Base-by-base conservation (phyloP, 92 coral and sea anemone genomes). In the Actinostola sp. region DNA sequence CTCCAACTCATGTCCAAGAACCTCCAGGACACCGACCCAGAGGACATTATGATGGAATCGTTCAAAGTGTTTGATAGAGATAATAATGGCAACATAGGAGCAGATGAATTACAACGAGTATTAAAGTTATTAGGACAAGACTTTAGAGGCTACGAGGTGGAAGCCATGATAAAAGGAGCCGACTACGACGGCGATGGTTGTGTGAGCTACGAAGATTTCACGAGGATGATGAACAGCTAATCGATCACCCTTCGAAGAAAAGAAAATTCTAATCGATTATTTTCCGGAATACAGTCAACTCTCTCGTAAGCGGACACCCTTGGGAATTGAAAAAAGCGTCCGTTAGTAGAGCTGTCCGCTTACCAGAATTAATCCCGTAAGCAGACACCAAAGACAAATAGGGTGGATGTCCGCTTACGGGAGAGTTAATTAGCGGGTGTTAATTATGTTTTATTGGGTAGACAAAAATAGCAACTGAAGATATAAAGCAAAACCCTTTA, bases 21-120 rank as follows among this genome's bases (percentile, higher is more conserved):
- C 61, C 85, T 93, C 25, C 90, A 93, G 36, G 97, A 90, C 61
- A 58, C 86, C 3, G 96, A 92, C 59, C 92, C 91, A 10, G 97
- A 87, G n/a, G 98, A 93, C 59, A 79, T 90, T n/a, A 75, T 82
- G 52, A 71, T 63, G 71, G 92, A 93, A 68, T 86, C 98, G 21
- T 93, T 93, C 62, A 86, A 85, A 44, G 97, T 90, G 28, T 93
- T 93, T 41, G 98, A 93, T 82, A 82, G 98, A 16, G 87, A 92
- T 33, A 87, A 85, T 50, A 93, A 88, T 61, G 93, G 96, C 16
- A 84, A 79, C 44, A 93, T 93, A 27, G 87, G 97, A 0, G 81
- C 60, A 11, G 78, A 82, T 2, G 98, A 93, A 60, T 81, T 93
- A 39, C 87, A 84, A 61, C 76, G 93, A 70, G 91, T 93, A 32